Conservation (phyloP, 2,797 vertebrate genomes). For the Esox masquinongy region DNA sequence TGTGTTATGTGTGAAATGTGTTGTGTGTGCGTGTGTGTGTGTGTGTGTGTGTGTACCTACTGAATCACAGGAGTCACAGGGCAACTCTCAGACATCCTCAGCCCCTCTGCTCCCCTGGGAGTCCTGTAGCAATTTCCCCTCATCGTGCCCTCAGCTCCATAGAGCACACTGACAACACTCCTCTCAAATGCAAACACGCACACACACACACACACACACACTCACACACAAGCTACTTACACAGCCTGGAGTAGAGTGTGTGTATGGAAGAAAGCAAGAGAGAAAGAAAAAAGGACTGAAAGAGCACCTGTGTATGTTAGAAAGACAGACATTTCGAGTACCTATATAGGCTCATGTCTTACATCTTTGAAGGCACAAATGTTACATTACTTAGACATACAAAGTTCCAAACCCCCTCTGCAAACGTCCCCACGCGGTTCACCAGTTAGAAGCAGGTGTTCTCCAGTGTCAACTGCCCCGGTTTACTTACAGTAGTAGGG, state of each 20-base stretch:
- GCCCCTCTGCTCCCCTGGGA: neutral
- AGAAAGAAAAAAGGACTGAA: neutral
- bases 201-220: constrained; percentile 4
- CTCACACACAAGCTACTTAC: neutral
- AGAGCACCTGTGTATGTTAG: neutral
- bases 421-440: no score
- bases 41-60: no score
- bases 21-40: no score
- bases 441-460: no score
- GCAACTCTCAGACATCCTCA: constrained; percentile 27
- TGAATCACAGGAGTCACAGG: constrained; percentile 31
- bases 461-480: no score
- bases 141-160: neutral
- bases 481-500: no score
- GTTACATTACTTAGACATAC: no score
- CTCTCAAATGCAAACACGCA: constrained; percentile 13
- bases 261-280: constrained; percentile 9
- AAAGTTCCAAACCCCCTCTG: no score
- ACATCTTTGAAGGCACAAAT: no score
- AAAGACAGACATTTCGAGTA: no score
- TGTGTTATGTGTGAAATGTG: no score
- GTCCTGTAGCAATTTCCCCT: neutral
- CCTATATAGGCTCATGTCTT: no score
- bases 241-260: neutral
- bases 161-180: constrained; percentile 12